A percentile compares a stretch with the other conserved stretches of the same genome.
phyloP scores from a whole-genome alignment of 2,888 invertebrate species.

The Silvanus unidentatus region DNA sequence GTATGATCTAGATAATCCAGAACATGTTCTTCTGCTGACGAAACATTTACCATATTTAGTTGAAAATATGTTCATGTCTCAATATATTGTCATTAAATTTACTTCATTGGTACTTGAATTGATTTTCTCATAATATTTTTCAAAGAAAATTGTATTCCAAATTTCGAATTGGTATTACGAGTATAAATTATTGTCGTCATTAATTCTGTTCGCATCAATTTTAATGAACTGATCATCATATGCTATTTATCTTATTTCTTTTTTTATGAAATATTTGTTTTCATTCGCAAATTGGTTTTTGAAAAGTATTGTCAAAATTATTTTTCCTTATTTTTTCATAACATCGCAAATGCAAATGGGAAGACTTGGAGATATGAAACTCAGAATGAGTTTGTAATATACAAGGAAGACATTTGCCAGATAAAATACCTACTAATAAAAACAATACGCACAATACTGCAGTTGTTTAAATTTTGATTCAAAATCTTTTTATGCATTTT shows the following conservation, averaged over 20 bases:
- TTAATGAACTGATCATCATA: neutral
- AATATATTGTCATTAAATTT: too few relatives aligned
- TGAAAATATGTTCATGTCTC: too few relatives aligned
- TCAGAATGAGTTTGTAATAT: constrained; percentile 29
- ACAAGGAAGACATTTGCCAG: constrained; percentile 35
- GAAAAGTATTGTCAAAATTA: constrained; percentile 4
- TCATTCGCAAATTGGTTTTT: constrained; percentile 1
- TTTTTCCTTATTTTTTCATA: neutral
- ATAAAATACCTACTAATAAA: constrained; percentile 23
- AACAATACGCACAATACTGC: constrained; percentile 1
- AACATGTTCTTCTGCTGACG: too few relatives aligned
- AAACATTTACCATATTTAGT: too few relatives aligned
- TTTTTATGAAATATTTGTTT: neutral
- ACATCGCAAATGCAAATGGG: constrained; percentile 25
- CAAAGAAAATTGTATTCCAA: neutral
- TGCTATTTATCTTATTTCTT: neutral
- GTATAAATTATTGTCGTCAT: neutral
- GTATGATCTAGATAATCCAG: too few relatives aligned
- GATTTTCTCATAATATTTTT: neutral
- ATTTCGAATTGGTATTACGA: neutral
- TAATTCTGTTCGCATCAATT: neutral
- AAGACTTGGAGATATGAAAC: constrained; percentile 38
- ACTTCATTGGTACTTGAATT: too few relatives aligned
- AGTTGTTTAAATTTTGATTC: constrained; percentile 16
- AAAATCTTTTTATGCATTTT: too few relatives aligned